Base-by-base conservation (phyloP, 2,797 vertebrate genomes). In the Tapera naevia region DNA sequence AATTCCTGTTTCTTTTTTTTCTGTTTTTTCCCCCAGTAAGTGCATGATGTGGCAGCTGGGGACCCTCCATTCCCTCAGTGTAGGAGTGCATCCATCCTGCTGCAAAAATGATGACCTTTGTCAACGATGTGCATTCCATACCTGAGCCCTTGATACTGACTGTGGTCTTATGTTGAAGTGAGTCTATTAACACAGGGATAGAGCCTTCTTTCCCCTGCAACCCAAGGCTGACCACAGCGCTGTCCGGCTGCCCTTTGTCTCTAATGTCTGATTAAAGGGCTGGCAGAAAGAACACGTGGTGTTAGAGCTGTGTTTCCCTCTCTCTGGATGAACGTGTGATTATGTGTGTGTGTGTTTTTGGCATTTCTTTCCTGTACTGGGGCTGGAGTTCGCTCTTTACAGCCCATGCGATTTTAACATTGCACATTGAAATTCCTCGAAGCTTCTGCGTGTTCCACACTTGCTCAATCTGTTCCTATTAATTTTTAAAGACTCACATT, bases 391-490 rank as follows among this genome's bases (percentile, higher is more conserved):
- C 3, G 0, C 56, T 73, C 58, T 61, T 32, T 30, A 25, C 80
- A 62, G 17, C 78, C 81, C 35, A 0, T 23, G 24, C 2, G 0
- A 11, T 61, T 18, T 22, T 46, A 53, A 8, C 5, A 2, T 2
- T 10, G 21, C 11, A 0, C 4, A 61, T 71, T 7, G 45, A 24
- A 50, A 84, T 51, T 56, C 81, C 39, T 87, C 35, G 2, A 41
- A 71, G 91, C 33, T 28, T 17, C 80, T n/a, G 33, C 1, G 11
- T 6, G 17, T 57, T 91, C 80, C 80, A 1, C 32, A 0, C 73
- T 87, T 37, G 62, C 90, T 81, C 75, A 43, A 48, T 79, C 70
- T 88, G 88, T 92, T 91, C 89, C 51, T 57, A 72, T 91, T 57
- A 82, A 82, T 88, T 88, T 95, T 93, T 88, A 91, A 85, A 80